phyloP scores from a whole-genome alignment of 2,113 vertebrate genomes.

The Vireo altiloquus region DNA sequence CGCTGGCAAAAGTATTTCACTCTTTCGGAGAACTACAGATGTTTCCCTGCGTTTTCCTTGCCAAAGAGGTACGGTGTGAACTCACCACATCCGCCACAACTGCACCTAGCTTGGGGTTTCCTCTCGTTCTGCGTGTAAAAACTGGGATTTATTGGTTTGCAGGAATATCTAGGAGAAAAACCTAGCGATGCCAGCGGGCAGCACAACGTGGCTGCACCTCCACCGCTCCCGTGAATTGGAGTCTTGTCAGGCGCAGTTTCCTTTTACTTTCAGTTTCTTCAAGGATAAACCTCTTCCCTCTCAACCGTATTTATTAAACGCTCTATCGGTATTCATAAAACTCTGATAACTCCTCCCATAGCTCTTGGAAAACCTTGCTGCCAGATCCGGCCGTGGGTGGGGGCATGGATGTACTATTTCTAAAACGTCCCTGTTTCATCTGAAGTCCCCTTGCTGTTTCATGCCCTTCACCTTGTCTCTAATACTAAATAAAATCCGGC shows the following conservation, averaged over 20 bases:
- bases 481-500: background rate
- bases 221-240: background rate
- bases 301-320: background rate
- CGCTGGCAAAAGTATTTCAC: background rate
- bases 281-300: background rate
- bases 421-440: background rate
- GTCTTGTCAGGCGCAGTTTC: background rate
- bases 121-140: background rate
- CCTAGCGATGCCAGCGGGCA: background rate
- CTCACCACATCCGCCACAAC: background rate
- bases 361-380: background rate
- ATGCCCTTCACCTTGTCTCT: background rate
- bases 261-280: conserved; percentile 30
- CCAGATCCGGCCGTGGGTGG: background rate
- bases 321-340: background rate
- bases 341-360: conserved; percentile 32
- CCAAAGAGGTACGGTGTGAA: background rate
- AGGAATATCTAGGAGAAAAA: background rate
- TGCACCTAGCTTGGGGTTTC: background rate
- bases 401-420: background rate
- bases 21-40: background rate
- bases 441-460: background rate
- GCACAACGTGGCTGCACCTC: background rate
- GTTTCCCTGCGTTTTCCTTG: background rate
- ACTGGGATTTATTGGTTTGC: background rate